Evolutionary conservation across 2,888 invertebrate genomes (phyloP).

Genomic region (Drosophila sordidapex): DNA sequence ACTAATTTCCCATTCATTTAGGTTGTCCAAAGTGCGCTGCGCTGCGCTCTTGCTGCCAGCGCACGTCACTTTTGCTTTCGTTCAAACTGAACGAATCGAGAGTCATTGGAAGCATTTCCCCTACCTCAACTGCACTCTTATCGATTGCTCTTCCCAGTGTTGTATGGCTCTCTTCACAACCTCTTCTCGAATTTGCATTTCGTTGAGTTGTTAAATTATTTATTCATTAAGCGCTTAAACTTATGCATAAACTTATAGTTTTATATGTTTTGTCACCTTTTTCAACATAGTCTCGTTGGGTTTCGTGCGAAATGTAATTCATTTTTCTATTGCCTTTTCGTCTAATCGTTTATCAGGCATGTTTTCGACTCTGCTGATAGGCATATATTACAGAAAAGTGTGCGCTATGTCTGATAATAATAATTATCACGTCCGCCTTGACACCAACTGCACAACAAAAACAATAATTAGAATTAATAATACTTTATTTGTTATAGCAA

Average conservation of each 20-base stretch:
- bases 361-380: constrained; percentile 23
- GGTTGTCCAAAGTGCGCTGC: not conserved
- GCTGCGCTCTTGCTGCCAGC: constrained; percentile 20
- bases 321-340: constrained; percentile 11
- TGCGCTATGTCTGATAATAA: constrained; percentile 20
- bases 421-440: constrained; percentile 21
- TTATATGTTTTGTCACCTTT: constrained; percentile 23
- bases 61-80: constrained; percentile 24
- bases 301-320: constrained; percentile 27
- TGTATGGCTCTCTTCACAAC: constrained; percentile 4
- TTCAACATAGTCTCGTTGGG: constrained; percentile 18
- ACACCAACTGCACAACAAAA: not conserved
- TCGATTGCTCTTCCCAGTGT: constrained; percentile 12
- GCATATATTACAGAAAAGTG: constrained; percentile 27
- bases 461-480: not conserved
- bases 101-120: constrained; percentile 3
- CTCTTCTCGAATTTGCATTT: not conserved
- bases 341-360: constrained; percentile 20
- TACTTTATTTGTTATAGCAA: no score
- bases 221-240: constrained; percentile 26
- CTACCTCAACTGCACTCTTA: constrained; percentile 19
- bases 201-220: constrained; percentile 22
- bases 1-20: not conserved
- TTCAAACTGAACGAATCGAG: constrained; percentile 26
- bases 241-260: constrained; percentile 5